Evolutionary conservation across 2,888 invertebrate genomes (phyloP).

Genomic region (Cybosia mesomella): DNA sequence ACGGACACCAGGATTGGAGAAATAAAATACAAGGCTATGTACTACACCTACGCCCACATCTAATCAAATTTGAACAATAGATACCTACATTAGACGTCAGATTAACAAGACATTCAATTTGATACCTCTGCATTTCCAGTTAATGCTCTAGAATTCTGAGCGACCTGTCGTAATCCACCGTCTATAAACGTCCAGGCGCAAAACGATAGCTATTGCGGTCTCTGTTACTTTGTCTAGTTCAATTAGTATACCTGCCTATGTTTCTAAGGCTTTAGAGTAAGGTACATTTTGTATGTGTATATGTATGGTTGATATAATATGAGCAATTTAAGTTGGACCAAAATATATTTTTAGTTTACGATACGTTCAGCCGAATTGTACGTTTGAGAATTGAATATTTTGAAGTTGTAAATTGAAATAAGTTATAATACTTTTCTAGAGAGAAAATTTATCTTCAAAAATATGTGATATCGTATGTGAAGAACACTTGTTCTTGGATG

Average conservation of each 20-base stretch:
- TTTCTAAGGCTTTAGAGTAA: not conserved
- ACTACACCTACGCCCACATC: not conserved
- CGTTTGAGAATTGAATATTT: not conserved
- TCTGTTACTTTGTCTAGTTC: slow-evolving; percentile 34
- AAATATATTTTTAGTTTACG: not conserved
- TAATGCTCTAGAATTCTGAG: slow-evolving; percentile 34
- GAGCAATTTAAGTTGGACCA: not conserved
- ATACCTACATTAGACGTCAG: slow-evolving; percentile 9
- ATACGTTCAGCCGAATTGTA: not conserved
- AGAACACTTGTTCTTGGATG: not conserved
- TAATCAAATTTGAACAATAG: not conserved
- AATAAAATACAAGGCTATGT: not conserved
- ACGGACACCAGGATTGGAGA: not conserved
- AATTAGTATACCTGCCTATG: slow-evolving; percentile 28
- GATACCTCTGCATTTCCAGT: slow-evolving; percentile 72
- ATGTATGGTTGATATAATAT: not conserved
- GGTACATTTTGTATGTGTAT: not conserved
- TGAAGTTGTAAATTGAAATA: not conserved
- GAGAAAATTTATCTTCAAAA: not conserved
- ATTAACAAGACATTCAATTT: slow-evolving; percentile 44
- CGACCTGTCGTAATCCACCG: slow-evolving; percentile 55
- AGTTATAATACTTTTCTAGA: not conserved
- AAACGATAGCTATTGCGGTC: slow-evolving; percentile 22
- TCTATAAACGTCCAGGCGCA: slow-evolving; percentile 7
- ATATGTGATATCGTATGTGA: not conserved